Base-by-base conservation (phyloP, 2,888 invertebrate species). In the Oligia strigilis region DNA sequence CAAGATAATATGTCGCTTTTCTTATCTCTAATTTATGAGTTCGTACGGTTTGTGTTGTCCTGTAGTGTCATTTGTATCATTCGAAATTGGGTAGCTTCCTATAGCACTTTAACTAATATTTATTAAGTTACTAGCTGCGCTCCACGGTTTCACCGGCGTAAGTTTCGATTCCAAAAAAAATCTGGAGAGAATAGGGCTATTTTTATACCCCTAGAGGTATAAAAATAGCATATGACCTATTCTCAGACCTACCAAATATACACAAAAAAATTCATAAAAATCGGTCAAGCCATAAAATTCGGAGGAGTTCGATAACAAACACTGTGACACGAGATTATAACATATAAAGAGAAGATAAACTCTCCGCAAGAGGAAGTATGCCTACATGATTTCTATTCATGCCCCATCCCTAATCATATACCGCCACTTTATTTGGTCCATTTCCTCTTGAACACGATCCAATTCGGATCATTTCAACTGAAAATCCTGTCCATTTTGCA, bases 401-500 rank as follows among this genome's bases (percentile, higher is more conserved):
- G 52, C 13, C 8, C 69, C 36, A 36, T 62, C 17, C 13, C 46
- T 75, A 72, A 72, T 85, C 55, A 58, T 46, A 71, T 62, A 52
- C 66, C 55, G 52, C 66, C 75, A 52, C 40, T 83, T 72, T 80
- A 86, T 76, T 75, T 77, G 40, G 58, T 43, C 60, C 36, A 87
- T 73, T 87, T 81, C 70, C 75, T 76, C 46, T 77, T 78, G 70
- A 85, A 82, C 82, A 65, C 76, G 64, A 17, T 83, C 70, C 79
- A 83, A 76, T 75, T 72, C 67, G 29, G 43, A 78, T 77, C 23
- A 78, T 73, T 75, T 65, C 76, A 77, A 64, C 66, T 81, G 83
- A 71, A 83, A 85, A 72, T 74, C 80, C 74, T 84, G 76, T 77
- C 76, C 75, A 87, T 82, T 80, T 83, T 85, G 67, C 72, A 67